Evolutionary conservation across 2,113 vertebrate genomes (phyloP), one percentile per base, ranked within the genome.

Genomic region (Anguilla rostrata): DNA sequence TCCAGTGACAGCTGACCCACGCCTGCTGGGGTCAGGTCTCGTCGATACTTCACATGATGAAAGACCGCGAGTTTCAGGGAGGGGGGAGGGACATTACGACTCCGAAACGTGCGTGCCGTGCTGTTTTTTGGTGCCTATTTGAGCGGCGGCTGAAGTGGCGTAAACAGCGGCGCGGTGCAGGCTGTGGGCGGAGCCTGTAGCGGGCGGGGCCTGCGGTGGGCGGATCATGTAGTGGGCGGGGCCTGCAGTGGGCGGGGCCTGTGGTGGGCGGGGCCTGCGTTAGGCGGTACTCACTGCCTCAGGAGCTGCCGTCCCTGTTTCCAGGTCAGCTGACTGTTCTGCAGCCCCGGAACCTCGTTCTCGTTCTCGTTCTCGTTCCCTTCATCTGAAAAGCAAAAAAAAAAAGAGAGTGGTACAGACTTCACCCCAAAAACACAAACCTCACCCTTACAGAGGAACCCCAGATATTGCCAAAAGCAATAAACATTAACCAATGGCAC

Each of bases 321-420:
- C 98, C 98, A 99, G 94, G 98, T 98, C 94, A 99, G 95, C 92
- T 99, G 98, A 95, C 97, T 99, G 92, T 98, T 99, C 80, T 97
- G 96, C 3, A 95, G 97, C 89, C 97, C 97, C 83, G 97, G 97
- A 46, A 96, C 92, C 91, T 99, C 98, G 56, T 97, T 97, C 89
- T 99, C 98, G 80, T 95, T 94, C 89, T 97, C 96, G 92, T 95
- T 94, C 89, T 97, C 96, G 92, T 98, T 99, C 90, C 97, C 95
- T 92, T 99, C 98, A 94, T 99, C 98, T 99, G 95, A 89, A 87
- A 78, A 56, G 34, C 20, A 94, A 93, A 95, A 95, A 88, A 90
- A 87, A 91, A 22, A 71, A 86, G 41, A 85, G n/a, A 82, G 60
- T 3, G 16, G 86, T 88, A 92, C 63, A 53, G 78, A 90, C 86